Evolutionary conservation across 2,797 vertebrate species (phyloP).

Genomic region (Sibirionetta formosa): DNA sequence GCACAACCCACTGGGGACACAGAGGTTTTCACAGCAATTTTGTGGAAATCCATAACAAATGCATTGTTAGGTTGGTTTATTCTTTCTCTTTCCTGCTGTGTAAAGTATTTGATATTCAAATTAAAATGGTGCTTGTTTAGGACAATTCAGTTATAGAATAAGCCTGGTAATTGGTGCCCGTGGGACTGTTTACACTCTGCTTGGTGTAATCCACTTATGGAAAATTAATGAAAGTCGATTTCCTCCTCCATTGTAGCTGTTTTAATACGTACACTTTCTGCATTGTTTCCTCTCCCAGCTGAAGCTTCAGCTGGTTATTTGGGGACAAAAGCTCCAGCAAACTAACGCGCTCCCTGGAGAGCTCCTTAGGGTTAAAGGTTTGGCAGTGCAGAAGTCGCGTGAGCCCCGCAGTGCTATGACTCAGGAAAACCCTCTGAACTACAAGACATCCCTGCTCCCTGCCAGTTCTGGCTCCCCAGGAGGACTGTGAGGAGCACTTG

Average conservation of each 20-base stretch:
- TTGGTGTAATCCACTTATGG: conserved; percentile 76
- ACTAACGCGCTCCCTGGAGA: background rate
- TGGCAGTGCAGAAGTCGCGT: rapidly evolving
- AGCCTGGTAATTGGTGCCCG: conserved; percentile 73
- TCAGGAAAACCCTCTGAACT: background rate
- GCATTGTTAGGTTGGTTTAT: conserved; percentile 52
- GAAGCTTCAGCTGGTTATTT: conserved; percentile 13
- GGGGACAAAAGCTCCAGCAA: background rate
- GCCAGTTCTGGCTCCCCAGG: background rate
- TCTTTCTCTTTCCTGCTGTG: conserved; percentile 58
- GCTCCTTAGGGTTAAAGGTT: background rate
- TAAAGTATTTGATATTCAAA: conserved; percentile 76
- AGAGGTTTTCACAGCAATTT: conserved; percentile 33
- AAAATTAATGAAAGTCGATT: conserved; percentile 77
- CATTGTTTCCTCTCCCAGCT: conserved; percentile 41
- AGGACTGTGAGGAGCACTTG: background rate
- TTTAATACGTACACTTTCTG: conserved; percentile 34
- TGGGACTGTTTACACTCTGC: conserved; percentile 77
- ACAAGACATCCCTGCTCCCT: rapidly evolving
- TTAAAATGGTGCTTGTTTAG: conserved; percentile 72
- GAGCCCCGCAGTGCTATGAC: rapidly evolving
- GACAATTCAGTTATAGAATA: conserved; percentile 72
- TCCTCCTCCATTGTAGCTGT: conserved; percentile 35
- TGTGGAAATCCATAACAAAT: conserved; percentile 62
- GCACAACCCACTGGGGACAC: background rate